These are phyloP conservation scores for Accipiter cooperii DNA, from an alignment of 2,113 vertebrate species.

Conservation along the genomic window DNA sequence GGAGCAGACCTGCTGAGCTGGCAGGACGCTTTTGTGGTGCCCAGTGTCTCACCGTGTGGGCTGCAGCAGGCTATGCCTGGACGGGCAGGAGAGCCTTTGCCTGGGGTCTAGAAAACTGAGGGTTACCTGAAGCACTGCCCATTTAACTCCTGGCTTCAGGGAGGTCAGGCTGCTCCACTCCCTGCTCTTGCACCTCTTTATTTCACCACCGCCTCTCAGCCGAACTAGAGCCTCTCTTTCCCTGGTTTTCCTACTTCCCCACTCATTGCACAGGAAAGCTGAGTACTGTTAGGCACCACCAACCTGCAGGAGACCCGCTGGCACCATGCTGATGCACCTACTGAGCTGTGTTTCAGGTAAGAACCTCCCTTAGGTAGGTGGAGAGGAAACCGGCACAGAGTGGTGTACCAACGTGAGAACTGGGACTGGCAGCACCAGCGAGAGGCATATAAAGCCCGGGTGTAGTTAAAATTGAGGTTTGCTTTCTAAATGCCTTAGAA, in stretches of 20 bases:
- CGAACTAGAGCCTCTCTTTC: neutral
- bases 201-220: neutral
- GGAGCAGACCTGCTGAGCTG: neutral
- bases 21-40: neutral
- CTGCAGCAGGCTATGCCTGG: neutral
- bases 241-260: neutral
- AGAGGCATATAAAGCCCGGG: neutral
- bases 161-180: neutral
- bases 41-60: neutral
- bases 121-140: neutral
- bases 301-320: neutral
- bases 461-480: neutral
- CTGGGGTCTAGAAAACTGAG: neutral
- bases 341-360: neutral
- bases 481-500: neutral
- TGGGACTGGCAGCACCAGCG: accelerated
- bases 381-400: neutral
- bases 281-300: neutral
- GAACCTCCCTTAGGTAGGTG: neutral
- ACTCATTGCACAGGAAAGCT: accelerated
- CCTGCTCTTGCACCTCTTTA: too few species aligned
- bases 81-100: neutral
- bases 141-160: neutral
- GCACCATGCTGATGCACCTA: neutral
- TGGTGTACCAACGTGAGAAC: neutral